Conservation (phyloP, 2,797 vertebrate genomes). For the Euthynnus affinis region DNA sequence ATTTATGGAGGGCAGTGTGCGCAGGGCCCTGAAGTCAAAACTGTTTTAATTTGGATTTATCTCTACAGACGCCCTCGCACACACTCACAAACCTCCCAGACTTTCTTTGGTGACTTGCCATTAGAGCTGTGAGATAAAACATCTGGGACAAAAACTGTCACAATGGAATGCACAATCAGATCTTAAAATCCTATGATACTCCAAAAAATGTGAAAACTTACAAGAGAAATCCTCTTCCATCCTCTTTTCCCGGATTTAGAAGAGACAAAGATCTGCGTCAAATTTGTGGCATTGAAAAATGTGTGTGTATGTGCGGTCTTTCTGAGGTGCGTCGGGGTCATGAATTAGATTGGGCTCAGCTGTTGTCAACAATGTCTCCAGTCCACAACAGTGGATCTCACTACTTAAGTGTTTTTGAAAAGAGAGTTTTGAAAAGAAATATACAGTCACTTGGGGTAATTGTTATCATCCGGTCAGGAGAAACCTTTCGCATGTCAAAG, state of each 20-base stretch:
- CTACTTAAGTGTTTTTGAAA: too few relatives aligned
- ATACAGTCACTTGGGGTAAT: too few relatives aligned
- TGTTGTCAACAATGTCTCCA: conserved; percentile 18
- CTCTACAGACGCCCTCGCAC: conserved; percentile 50
- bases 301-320: conserved; percentile 3
- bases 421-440: too few relatives aligned
- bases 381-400: not conserved
- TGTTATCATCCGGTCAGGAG: too few relatives aligned
- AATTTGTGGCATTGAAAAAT: conserved; percentile 14
- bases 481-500: too few relatives aligned
- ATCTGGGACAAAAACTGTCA: conserved; percentile 53
- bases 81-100: conserved; percentile 20
- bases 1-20: conserved; percentile 27
- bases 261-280: conserved; percentile 30
- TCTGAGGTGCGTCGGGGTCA: conserved; percentile 30
- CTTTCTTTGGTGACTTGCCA: conserved; percentile 17
- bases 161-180: conserved; percentile 27
- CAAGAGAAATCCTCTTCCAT: too few relatives aligned
- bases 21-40: conserved; percentile 5
- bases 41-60: conserved; percentile 55
- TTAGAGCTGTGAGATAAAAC: conserved; percentile 45
- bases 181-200: conserved; percentile 11
- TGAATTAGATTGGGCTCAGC: conserved; percentile 43
- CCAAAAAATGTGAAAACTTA: conserved; percentile 19
- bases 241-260: conserved; percentile 35